Conservation (phyloP, 2,888 invertebrate species). For the Eristalinus aeneus region DNA sequence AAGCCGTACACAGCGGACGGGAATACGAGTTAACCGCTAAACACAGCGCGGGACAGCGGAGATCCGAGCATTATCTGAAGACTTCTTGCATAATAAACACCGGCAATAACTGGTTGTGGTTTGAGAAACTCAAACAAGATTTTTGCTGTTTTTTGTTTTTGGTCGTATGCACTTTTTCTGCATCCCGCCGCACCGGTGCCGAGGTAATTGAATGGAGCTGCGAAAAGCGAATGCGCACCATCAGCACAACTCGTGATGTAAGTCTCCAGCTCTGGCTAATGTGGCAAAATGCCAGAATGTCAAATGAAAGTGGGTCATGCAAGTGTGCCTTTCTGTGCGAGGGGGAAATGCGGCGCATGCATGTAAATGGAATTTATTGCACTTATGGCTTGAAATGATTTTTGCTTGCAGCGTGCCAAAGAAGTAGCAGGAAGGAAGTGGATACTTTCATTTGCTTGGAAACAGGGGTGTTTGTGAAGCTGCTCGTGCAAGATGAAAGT, state of each 20-base stretch:
- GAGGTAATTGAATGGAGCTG: not conserved
- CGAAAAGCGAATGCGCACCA: not conserved
- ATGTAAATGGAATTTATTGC: not conserved
- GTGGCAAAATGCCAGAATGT: slow-evolving; percentile 52
- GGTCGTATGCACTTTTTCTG: not conserved
- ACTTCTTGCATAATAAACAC: not conserved
- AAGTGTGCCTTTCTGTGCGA: not conserved
- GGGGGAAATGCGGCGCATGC: not conserved
- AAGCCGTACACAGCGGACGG: not conserved
- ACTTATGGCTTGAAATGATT: too few relatives aligned
- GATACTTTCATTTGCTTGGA: too few relatives aligned
- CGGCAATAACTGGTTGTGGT: not conserved
- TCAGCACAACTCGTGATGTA: slow-evolving; percentile 16
- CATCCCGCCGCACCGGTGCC: not conserved
- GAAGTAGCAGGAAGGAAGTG: too few relatives aligned
- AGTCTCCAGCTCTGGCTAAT: slow-evolving; percentile 14
- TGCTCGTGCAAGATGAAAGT: too few relatives aligned
- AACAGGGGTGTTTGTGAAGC: too few relatives aligned
- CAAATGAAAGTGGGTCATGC: slow-evolving; percentile 1
- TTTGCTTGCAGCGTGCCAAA: not conserved
- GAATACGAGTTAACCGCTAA: not conserved
- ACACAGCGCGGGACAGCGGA: not conserved
- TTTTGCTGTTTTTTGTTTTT: not conserved
- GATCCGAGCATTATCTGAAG: not conserved
- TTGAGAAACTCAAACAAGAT: not conserved